Evolutionary conservation across 37 sponge, comb jelly and placozoan species (phyloP).

Genomic region (Agelas oroides): DNA sequence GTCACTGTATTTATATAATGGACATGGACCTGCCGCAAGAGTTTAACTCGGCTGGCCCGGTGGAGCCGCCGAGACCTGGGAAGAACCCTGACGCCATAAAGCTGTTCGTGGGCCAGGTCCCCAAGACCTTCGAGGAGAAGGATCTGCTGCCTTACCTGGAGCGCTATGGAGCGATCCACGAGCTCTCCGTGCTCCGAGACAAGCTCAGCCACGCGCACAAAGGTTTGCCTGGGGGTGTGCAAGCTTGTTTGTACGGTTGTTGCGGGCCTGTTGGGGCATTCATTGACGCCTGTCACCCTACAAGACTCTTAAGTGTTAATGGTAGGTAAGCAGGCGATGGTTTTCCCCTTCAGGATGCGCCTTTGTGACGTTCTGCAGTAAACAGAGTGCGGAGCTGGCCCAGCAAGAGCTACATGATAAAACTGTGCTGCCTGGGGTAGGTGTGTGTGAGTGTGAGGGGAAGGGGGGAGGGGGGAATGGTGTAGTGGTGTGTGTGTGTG

Average conservation of each 20-base stretch:
- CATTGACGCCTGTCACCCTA: neutral
- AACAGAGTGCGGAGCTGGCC: constrained; percentile 83
- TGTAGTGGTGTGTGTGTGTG: neutral
- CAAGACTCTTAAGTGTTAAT: neutral
- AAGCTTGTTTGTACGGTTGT: neutral
- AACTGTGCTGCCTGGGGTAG: constrained; percentile 85
- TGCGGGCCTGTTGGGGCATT: neutral
- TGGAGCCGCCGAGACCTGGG: constrained; percentile 36
- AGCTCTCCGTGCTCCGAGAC: constrained; percentile 79
- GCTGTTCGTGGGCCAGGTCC: constrained; percentile 97
- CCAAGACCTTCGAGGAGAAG: constrained; percentile 78
- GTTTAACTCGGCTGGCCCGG: constrained; percentile 20
- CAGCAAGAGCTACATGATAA: constrained; percentile 90
- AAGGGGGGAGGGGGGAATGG: too few species aligned
- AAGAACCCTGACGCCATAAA: constrained; percentile 88
- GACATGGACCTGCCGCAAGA: neutral
- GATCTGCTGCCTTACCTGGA: constrained; percentile 87
- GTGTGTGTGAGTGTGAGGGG: too few species aligned
- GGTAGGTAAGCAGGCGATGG: too few species aligned
- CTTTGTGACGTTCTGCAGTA: constrained; percentile 91
- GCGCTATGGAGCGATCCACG: constrained; percentile 83
- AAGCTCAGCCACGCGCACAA: constrained; percentile 74
- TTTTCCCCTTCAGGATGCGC: constrained; percentile 93
- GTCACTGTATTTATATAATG: too few species aligned
- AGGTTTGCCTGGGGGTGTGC: constrained; percentile 57